Evolutionary conservation across 2,888 invertebrate genomes (phyloP).

Genomic region (Epirrhoe alternata): DNA sequence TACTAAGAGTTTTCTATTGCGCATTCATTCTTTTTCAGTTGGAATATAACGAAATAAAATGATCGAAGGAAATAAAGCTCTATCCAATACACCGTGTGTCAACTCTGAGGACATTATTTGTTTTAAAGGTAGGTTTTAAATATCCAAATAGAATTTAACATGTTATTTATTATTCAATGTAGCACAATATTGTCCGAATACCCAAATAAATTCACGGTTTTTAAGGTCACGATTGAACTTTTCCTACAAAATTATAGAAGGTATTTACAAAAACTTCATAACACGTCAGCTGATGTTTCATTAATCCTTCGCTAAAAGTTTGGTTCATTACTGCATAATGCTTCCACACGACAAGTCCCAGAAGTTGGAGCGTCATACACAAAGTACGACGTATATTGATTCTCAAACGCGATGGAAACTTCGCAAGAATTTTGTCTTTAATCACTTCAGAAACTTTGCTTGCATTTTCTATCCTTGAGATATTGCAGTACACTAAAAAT

Average conservation of each 20-base stretch:
- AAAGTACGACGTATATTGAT: conserved; percentile 32
- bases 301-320: conserved; percentile 27
- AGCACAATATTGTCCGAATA: too few relatives aligned
- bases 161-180: too few relatives aligned
- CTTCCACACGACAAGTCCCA: conserved; percentile 38
- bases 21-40: too few relatives aligned
- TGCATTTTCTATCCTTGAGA: conserved; percentile 13
- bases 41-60: too few relatives aligned
- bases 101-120: too few relatives aligned
- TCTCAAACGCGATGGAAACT: conserved; percentile 33
- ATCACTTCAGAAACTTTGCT: conserved; percentile 22
- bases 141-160: too few relatives aligned
- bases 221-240: background rate
- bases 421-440: conserved; percentile 36
- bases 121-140: too few relatives aligned
- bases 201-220: background rate
- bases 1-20: too few relatives aligned
- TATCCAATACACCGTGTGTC: too few relatives aligned
- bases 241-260: background rate
- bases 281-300: conserved; percentile 21
- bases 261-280: conserved; percentile 7
- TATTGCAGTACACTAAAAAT: background rate
- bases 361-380: conserved; percentile 34
- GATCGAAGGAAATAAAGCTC: too few relatives aligned
- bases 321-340: conserved; percentile 40